A percentile compares a stretch with the other conserved stretches of the same genome.
These are phyloP conservation scores for Macquaria australasica DNA, from an alignment of 2,113 vertebrate species.

Conservation along the genomic window DNA sequence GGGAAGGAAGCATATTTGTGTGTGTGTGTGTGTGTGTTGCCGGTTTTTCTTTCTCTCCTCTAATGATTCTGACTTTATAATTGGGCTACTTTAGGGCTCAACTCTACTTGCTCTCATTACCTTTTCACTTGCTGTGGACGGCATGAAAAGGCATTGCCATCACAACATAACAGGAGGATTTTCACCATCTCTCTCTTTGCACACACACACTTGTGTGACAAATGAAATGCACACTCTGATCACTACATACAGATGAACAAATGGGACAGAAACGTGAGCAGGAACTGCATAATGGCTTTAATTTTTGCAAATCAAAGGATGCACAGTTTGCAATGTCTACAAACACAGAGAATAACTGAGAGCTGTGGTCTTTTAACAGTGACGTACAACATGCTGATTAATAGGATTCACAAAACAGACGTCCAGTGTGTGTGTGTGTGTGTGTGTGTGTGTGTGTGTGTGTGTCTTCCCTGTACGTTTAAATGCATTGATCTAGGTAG, in stretches of 20 bases:
- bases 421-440: constrained; percentile 35
- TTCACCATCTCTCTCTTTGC: background rate
- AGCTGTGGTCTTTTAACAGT: constrained; percentile 30
- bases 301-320: constrained; percentile 37
- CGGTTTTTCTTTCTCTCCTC: background rate
- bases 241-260: background rate
- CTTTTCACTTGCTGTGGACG: constrained; percentile 2
- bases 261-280: background rate
- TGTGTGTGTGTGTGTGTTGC: constrained; percentile 3
- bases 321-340: constrained; percentile 5
- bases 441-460: constrained; percentile 28
- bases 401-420: constrained; percentile 51
- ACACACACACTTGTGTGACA: background rate
- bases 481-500: constrained; percentile 39
- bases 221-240: background rate
- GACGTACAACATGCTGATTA: constrained; percentile 55
- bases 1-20: background rate
- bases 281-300: constrained; percentile 21
- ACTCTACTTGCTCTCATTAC: constrained; percentile 44
- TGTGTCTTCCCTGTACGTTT: constrained; percentile 6
- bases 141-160: constrained; percentile 1
- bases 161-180: background rate
- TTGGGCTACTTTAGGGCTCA: constrained; percentile 36
- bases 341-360: constrained; percentile 26
- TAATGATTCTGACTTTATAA: constrained; percentile 45